Conservation (phyloP, 2,888 invertebrate genomes). For the Sesia apiformis region DNA sequence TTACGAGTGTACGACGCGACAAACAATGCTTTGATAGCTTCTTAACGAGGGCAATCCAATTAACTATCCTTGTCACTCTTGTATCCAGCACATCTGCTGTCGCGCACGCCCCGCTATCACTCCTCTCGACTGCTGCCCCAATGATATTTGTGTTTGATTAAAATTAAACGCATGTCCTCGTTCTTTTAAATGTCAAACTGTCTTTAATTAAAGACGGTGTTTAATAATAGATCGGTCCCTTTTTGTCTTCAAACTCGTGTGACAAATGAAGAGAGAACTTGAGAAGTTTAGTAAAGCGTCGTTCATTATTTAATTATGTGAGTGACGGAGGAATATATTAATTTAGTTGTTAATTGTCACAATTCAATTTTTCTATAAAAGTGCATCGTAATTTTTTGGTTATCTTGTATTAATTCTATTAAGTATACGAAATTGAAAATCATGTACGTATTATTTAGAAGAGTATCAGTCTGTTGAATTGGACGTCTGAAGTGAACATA, state of each 20-base stretch:
- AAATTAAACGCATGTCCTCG: slow-evolving; percentile 69
- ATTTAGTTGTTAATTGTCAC: no score
- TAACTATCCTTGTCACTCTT: slow-evolving; percentile 51
- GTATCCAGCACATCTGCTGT: slow-evolving; percentile 9
- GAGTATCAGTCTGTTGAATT: no score
- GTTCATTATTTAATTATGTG: slow-evolving; percentile 6
- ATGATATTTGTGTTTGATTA: slow-evolving; percentile 73
- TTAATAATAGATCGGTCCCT: slow-evolving; percentile 54
- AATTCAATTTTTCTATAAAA: no score
- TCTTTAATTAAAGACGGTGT: slow-evolving; percentile 61
- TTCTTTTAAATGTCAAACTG: slow-evolving; percentile 72
- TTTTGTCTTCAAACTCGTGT: slow-evolving; percentile 21
- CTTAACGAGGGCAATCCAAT: slow-evolving; percentile 60
- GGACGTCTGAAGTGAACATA: no score
- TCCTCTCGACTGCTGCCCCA: slow-evolving; percentile 57
- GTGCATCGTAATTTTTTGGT: no score
- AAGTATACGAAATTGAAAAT: no score
- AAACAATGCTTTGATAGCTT: slow-evolving; percentile 59
- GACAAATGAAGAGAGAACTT: slow-evolving; percentile 10
- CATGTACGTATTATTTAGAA: no score
- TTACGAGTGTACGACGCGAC: slow-evolving; percentile 36
- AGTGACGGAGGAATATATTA: neutral
- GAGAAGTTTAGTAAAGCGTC: slow-evolving; percentile 12
- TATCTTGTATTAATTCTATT: no score
- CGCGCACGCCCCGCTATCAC: slow-evolving; percentile 44